Conservation (phyloP, 2,888 invertebrate species). For the Rhagophthalmus giganteus region DNA sequence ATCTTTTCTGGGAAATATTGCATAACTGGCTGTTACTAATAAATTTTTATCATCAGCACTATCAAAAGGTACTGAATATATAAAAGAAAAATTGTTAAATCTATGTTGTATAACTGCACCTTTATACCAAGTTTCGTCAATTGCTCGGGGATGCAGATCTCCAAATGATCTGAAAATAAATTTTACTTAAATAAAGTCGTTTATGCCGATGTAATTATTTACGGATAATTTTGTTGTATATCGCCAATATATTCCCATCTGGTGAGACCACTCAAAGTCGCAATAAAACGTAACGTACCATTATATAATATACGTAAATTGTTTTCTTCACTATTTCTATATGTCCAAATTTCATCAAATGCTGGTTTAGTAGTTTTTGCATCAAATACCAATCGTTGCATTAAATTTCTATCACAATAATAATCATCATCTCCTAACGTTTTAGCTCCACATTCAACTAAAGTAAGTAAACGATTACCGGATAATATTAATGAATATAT, state of each 20-base stretch:
- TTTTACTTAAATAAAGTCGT: too few species aligned
- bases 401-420: constrained; percentile 82
- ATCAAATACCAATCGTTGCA: constrained; percentile 85
- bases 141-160: constrained; percentile 72
- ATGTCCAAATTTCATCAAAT: constrained; percentile 51
- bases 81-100: constrained; percentile 74
- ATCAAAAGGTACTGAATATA: constrained; percentile 74
- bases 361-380: constrained; percentile 70
- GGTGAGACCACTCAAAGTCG: constrained; percentile 87
- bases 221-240: too few species aligned
- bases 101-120: constrained; percentile 85
- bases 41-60: constrained; percentile 57
- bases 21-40: constrained; percentile 79
- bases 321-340: constrained; percentile 55
- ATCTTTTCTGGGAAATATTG: constrained; percentile 79
- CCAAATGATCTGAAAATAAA: constrained; percentile 68
- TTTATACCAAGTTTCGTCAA: constrained; percentile 91
- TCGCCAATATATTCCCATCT: constrained; percentile 81
- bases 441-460: constrained; percentile 69
- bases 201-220: too few species aligned
- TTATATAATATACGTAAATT: constrained; percentile 68
- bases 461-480: too few species aligned
- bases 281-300: constrained; percentile 77
- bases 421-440: constrained; percentile 70
- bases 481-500: too few species aligned